Percentiles rank a stretch among this genome's conserved stretches.
These are phyloP conservation scores for Fissipunctia ypsillon DNA, from an alignment of 2,888 invertebrate species.

Conservation along the genomic window DNA sequence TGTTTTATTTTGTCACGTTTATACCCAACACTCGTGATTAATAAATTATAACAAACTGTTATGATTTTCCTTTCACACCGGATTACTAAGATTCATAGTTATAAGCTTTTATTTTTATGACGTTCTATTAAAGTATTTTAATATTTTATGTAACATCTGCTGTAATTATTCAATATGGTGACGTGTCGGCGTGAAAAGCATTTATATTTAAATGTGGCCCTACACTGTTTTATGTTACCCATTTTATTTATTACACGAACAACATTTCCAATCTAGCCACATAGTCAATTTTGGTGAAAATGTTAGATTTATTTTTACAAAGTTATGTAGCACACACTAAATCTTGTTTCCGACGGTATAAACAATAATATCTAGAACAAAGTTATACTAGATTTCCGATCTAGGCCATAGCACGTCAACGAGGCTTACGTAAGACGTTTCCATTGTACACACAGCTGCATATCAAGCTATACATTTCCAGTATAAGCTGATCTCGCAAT, in stretches of 20 bases:
- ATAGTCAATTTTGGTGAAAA: slow-evolving; percentile 23
- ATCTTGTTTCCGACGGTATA: slow-evolving; percentile 34
- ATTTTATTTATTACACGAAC: slow-evolving; percentile 46
- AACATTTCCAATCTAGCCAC: slow-evolving; percentile 35
- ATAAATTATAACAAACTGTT: slow-evolving; percentile 81
- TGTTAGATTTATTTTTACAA: slow-evolving; percentile 34
- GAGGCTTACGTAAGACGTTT: slow-evolving; percentile 54
- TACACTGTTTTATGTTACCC: slow-evolving; percentile 35
- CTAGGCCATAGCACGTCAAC: slow-evolving; percentile 58
- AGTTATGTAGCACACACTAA: slow-evolving; percentile 30
- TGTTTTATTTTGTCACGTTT: slow-evolving; percentile 81
- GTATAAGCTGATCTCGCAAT: too few relatives aligned
- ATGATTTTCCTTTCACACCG: slow-evolving; percentile 81
- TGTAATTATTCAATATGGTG: slow-evolving; percentile 77
- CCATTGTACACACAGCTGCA: too few relatives aligned
- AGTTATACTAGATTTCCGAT: slow-evolving; percentile 51
- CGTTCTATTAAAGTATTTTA: slow-evolving; percentile 73
- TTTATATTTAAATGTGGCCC: slow-evolving; percentile 56
- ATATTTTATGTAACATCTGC: slow-evolving; percentile 77
- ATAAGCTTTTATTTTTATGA: slow-evolving; percentile 78
- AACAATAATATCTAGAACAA: slow-evolving; percentile 24
- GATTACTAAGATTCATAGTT: slow-evolving; percentile 80
- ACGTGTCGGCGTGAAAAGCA: slow-evolving; percentile 70
- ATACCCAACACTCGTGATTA: slow-evolving; percentile 78
- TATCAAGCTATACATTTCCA: too few relatives aligned